phyloP scores from a whole-genome alignment of 2,797 vertebrate genomes.

The Pseudochirops corinnae region DNA sequence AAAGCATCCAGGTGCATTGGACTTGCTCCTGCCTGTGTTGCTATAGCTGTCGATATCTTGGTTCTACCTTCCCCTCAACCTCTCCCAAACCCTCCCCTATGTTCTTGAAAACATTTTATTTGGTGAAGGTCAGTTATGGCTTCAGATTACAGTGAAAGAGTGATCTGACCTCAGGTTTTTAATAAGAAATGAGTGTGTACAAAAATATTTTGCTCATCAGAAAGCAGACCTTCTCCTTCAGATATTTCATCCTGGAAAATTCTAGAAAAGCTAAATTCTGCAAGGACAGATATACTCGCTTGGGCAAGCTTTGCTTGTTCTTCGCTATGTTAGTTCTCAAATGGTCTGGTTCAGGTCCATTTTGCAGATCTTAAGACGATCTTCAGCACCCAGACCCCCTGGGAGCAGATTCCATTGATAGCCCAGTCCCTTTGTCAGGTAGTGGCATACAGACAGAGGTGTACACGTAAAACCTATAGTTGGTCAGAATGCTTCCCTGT shows the following conservation, averaged over 20 bases:
- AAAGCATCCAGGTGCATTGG: conserved; percentile 74
- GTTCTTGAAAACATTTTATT: conserved; percentile 83
- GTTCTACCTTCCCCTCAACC: conserved; percentile 66
- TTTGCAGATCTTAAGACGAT: conserved; percentile 77
- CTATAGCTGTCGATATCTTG: conserved; percentile 72
- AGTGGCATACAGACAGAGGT: conserved; percentile 82
- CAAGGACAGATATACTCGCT: conserved; percentile 73
- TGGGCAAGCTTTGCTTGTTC: conserved; percentile 66
- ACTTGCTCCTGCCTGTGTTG: conserved; percentile 77
- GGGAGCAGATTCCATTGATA: conserved; percentile 79
- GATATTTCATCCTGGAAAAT: conserved; percentile 79
- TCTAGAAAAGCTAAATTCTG: conserved; percentile 80
- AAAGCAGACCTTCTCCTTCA: conserved; percentile 82
- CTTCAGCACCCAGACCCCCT: conserved; percentile 75
- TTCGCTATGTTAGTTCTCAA: conserved; percentile 69
- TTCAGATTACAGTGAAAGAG: conserved; percentile 82
- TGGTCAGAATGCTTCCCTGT: conserved; percentile 85
- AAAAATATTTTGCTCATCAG: conserved; percentile 87
- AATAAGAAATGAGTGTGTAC: conserved; percentile 84
- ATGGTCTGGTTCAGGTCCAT: conserved; percentile 72
- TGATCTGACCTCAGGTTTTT: conserved; percentile 82
- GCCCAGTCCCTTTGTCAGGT: conserved; percentile 71
- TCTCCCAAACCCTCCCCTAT: conserved; percentile 71
- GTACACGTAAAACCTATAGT: conserved; percentile 83
- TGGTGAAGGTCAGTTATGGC: conserved; percentile 89